Evolutionary conservation across 2,113 vertebrate genomes (phyloP).

Genomic region (Puffinus mauretanicus): DNA sequence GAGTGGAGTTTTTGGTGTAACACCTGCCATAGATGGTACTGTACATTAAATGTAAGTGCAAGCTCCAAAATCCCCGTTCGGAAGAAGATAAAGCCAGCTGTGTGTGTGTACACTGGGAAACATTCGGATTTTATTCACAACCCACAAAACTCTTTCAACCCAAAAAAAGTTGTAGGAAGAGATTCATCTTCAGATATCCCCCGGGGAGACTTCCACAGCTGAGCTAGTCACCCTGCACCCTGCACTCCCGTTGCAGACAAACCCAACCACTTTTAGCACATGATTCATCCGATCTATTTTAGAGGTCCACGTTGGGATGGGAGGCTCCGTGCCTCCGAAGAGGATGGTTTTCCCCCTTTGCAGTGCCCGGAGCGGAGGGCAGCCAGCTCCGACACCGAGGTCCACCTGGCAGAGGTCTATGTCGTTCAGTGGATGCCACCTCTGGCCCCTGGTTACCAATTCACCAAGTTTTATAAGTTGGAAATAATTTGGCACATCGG

Average conservation of each 20-base stretch:
- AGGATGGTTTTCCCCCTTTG: background rate
- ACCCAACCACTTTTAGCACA: background rate
- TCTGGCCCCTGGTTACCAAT: background rate
- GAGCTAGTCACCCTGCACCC: background rate
- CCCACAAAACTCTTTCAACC: background rate
- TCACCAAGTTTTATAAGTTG: background rate
- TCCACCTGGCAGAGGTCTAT: background rate
- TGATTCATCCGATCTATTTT: background rate
- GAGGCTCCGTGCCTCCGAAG: background rate
- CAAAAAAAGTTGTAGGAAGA: conserved; percentile 14
- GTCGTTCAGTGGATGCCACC: background rate
- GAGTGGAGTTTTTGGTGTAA: background rate
- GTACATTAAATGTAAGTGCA: background rate
- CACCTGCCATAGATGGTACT: background rate
- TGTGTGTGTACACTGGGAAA: background rate
- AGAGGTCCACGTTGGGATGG: background rate
- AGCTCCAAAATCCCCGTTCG: background rate
- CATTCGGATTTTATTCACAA: background rate
- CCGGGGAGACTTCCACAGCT: background rate
- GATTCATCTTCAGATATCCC: background rate
- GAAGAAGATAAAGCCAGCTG: background rate
- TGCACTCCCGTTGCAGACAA: background rate
- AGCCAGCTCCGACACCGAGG: background rate
- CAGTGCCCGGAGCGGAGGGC: background rate
- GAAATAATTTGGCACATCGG: background rate